Base-by-base conservation (phyloP, 1,140 invertebrate genomes). In the Ectropis grisescens region DNA sequence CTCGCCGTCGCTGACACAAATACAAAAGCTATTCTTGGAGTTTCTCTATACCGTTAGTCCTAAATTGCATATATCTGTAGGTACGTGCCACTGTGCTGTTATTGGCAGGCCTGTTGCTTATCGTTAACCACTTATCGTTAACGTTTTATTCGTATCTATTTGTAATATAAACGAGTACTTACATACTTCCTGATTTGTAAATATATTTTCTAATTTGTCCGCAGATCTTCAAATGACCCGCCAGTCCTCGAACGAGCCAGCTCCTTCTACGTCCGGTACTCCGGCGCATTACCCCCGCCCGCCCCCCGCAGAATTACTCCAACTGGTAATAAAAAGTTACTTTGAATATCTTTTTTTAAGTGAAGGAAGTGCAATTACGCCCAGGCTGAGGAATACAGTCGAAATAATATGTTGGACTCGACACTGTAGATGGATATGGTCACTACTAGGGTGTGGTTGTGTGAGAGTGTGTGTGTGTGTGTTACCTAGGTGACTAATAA, bases 201-300 rank as follows among this genome's bases (percentile, higher is more conserved):
- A n/a, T n/a, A 19, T 19, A 19, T 19, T 19, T 19, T 3, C 8
- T 4, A 19, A 4, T 23, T 64, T 55, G 49, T 58, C 13, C 5
- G 11, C 53, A 79, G 71, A 79, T 44, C 42, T 55, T 26, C 68
- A 65, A 41, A 39, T 67, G 51, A 67, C 58, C 15, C 57, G 69
- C 11, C 75, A 80, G 47, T 32, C 58, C 13, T 80, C 75, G 0
- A 61, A 58, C 23, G 71, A 80, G 16, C 75, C 70, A 0, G 65
- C 57, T 29, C 64, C 75, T 4, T 80, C 75, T 12, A 80, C 75
- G 7, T 80, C 75, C 0, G 57, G 62, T 19, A 80, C 75, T 22
- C 75, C 71, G 1, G 59, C 67, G 1, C 69, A 79, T 25, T 33
- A 56, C 14, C 47, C 47, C 2, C 36, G 70, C 23, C 39, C 58